phyloP scores from a whole-genome alignment of 2,888 invertebrate genomes.

The Synergus japonicus region DNA sequence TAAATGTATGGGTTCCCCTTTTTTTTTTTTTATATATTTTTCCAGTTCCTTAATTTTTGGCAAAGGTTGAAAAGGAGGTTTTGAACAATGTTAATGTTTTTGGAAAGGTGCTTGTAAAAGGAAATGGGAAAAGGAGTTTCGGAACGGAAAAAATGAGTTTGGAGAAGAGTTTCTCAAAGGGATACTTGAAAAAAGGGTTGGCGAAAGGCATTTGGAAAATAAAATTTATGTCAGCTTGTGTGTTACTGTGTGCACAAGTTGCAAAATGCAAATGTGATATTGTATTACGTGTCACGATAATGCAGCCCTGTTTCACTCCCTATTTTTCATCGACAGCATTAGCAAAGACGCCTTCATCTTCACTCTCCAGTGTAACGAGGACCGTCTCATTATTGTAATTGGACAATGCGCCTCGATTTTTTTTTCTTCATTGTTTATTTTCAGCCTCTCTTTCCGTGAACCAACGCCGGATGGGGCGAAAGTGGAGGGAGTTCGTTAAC shows the following conservation, averaged over 20 bases:
- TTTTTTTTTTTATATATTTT: too few relatives aligned
- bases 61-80: too few relatives aligned
- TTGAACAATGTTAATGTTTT: too few relatives aligned
- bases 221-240: conserved; percentile 20
- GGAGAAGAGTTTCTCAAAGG: too few relatives aligned
- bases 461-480: conserved; percentile 22
- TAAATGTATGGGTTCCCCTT: too few relatives aligned
- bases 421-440: conserved; percentile 37
- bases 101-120: too few relatives aligned
- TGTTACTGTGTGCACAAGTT: conserved; percentile 51
- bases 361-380: conserved; percentile 59
- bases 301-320: conserved; percentile 57
- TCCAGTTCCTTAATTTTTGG: too few relatives aligned
- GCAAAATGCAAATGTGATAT: conserved; percentile 75
- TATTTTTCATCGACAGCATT: conserved; percentile 58
- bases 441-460: conserved; percentile 20
- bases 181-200: too few relatives aligned
- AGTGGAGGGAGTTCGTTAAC: conserved; percentile 38
- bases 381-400: conserved; percentile 69
- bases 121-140: too few relatives aligned
- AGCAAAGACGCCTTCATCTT: conserved; percentile 42
- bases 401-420: conserved; percentile 60
- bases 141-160: too few relatives aligned
- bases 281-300: conserved; percentile 74
- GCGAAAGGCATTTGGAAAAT: background rate